Conservation (phyloP, 2,888 invertebrate genomes). For the Anorthoa munda region DNA sequence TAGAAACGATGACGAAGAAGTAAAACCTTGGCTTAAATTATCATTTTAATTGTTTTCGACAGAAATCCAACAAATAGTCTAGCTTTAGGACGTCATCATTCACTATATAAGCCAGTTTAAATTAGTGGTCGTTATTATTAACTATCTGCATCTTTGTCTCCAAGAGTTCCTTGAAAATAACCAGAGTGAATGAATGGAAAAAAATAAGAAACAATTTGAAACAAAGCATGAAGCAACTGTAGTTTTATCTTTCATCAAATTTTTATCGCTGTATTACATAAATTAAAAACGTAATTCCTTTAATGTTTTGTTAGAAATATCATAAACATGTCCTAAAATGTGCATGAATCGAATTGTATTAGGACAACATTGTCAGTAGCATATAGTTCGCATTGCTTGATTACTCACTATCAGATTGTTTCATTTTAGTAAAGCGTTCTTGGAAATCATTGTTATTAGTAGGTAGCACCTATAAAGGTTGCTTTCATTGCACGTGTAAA, state of each 20-base stretch:
- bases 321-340: slow-evolving; percentile 55
- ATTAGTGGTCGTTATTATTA: background rate
- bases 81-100: background rate
- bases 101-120: too few species aligned
- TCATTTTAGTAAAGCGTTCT: slow-evolving; percentile 29
- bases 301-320: slow-evolving; percentile 49
- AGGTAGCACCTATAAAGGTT: background rate
- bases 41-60: background rate
- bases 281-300: slow-evolving; percentile 14
- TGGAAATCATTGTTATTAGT: slow-evolving; percentile 23
- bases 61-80: background rate
- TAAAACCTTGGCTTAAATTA: background rate
- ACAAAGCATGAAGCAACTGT: slow-evolving; percentile 7
- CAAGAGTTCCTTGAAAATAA: background rate
- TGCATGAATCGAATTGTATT: slow-evolving; percentile 52
- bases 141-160: background rate
- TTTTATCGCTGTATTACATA: slow-evolving; percentile 23
- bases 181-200: background rate
- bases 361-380: slow-evolving; percentile 44
- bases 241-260: slow-evolving; percentile 24
- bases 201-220: slow-evolving; percentile 13
- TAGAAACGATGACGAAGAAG: background rate
- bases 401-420: slow-evolving; percentile 46
- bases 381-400: slow-evolving; percentile 42
- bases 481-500: slow-evolving; percentile 31